A percentile compares a stretch with the other conserved stretches of the same genome.
Evolutionary conservation across 2,797 vertebrate genomes (phyloP).

Genomic region (Phalloptychus januarius): DNA sequence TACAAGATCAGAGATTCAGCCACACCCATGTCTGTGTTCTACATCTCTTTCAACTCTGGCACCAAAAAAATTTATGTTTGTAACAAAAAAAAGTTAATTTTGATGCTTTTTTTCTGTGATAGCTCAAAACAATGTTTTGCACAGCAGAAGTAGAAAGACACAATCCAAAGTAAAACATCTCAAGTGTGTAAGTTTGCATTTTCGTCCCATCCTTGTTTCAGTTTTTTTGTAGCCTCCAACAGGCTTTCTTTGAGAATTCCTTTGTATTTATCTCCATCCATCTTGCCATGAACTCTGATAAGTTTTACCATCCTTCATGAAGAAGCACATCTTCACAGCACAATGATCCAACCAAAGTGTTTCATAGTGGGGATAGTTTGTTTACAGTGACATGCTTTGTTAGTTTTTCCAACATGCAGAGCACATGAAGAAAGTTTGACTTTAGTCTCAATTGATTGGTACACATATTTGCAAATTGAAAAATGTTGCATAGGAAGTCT

Average conservation of each 20-base stretch:
- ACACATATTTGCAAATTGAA: neutral
- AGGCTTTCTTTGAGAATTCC: no score
- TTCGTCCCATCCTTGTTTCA: neutral
- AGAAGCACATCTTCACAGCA: no score
- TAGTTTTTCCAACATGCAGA: neutral
- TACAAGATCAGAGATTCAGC: constrained; percentile 37
- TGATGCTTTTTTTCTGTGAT: neutral
- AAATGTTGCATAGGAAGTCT: neutral
- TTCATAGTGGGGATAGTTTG: neutral
- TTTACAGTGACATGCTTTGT: neutral
- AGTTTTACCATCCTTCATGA: no score
- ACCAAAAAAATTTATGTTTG: neutral
- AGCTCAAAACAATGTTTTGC: neutral
- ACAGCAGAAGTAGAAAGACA: neutral
- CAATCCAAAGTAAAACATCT: neutral
- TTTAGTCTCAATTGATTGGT: neutral
- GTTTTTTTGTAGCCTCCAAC: no score
- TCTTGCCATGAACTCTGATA: no score
- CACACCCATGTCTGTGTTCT: constrained; percentile 40
- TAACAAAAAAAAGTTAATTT: neutral
- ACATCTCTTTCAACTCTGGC: constrained; percentile 12
- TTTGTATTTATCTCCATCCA: no score
- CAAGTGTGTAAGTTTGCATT: neutral
- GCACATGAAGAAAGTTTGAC: neutral
- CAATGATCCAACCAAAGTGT: no score